Evolutionary conservation across 37 sponge, comb jelly and placozoan genomes (phyloP), one percentile per base, ranked within the genome.

Genomic region (Axinella damicornis): DNA sequence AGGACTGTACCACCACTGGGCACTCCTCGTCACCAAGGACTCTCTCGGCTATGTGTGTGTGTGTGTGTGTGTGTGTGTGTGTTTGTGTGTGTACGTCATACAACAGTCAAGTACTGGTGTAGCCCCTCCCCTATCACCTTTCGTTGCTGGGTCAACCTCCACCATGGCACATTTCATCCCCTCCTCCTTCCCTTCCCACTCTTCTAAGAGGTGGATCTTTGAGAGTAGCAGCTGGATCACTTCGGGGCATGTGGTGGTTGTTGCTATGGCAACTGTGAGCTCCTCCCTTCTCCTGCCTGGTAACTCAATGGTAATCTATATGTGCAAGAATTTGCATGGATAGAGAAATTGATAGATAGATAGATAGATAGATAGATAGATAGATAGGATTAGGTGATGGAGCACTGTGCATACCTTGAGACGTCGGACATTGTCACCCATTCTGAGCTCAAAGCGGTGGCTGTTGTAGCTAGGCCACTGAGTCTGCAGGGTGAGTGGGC

Each of bases 391-490:
- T 40, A 70, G 41, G 40, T 38, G 53, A 28, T 78, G 58, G 16
- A n/a, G 13, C n/a, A n/a, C 13, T 65, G n/a, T 19, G 24, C 30
- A 30, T 16, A 22, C 65, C 38, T 77, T 54, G 18, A 35, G 36
- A 2, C 17, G 32, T 1, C 62, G 65, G 46, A 18, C 6, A 34
- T 59, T 34, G 21, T 27, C 53, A 53, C 25, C 13, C 35, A 53
- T 46, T 52, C 74, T 63, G 35, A 83, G 74, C 38, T 83, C 84
- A 83, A 74, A 63, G 37, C 46, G 66, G 56, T 65, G 53, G 46
- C 60, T 72, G 36, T 58, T 72, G 32, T 21, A 27, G 21, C 74
- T 32, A 17, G 56, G 64, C 54, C 74, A 74, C 19, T 34, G 40
- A 1, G 35, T 35, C 75, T 60, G 46, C 56, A 61, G 25, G n/a